phyloP scores from a whole-genome alignment of 2,888 invertebrate species.

The Epirrita christyi region DNA sequence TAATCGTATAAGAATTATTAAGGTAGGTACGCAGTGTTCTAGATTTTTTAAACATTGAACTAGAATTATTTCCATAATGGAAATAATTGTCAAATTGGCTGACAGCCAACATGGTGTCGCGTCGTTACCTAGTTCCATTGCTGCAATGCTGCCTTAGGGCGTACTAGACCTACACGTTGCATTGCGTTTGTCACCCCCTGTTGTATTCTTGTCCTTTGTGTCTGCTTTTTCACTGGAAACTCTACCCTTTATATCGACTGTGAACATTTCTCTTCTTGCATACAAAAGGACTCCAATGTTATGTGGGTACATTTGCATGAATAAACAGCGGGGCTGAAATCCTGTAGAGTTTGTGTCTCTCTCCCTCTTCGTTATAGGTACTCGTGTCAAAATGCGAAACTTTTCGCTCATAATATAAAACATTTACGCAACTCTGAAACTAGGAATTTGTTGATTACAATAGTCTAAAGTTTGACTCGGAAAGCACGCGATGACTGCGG shows the following conservation, averaged over 20 bases:
- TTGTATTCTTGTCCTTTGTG: slow-evolving; percentile 25
- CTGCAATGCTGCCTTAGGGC: slow-evolving; percentile 26
- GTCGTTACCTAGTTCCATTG: slow-evolving; percentile 21
- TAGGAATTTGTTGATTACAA: background rate
- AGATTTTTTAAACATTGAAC: no score
- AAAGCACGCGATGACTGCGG: background rate
- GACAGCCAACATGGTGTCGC: slow-evolving; percentile 20
- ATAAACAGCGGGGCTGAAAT: slow-evolving; percentile 11
- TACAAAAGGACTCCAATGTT: slow-evolving; percentile 15
- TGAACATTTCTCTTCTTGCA: slow-evolving; percentile 19
- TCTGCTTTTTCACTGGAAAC: slow-evolving; percentile 28
- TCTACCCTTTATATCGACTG: slow-evolving; percentile 20
- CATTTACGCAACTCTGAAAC: slow-evolving; percentile 4
- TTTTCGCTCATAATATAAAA: background rate
- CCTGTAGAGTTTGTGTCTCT: background rate
- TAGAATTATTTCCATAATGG: no score
- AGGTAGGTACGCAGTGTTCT: no score
- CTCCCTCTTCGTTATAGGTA: background rate
- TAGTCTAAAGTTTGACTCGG: slow-evolving; percentile 1
- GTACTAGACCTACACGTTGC: slow-evolving; percentile 16
- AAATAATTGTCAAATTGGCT: slow-evolving; percentile 23
- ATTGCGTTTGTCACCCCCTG: slow-evolving; percentile 27
- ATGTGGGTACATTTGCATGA: slow-evolving; percentile 22
- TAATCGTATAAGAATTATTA: no score
- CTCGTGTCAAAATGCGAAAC: slow-evolving; percentile 7